These are phyloP conservation scores for Phyllotreta striolata DNA, from an alignment of 2,888 invertebrate genomes.

Conservation along the genomic window DNA sequence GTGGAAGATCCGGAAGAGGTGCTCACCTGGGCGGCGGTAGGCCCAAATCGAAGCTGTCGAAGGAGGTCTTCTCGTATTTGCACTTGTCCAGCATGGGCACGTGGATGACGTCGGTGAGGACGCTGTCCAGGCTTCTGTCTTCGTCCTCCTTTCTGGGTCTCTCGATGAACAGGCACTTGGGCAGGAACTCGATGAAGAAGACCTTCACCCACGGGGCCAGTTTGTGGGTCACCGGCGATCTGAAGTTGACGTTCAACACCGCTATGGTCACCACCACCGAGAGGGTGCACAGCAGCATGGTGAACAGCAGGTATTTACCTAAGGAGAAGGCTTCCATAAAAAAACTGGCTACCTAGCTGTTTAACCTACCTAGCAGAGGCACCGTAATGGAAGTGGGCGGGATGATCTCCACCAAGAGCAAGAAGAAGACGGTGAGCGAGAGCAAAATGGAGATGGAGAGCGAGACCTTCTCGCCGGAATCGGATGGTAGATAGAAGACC, in stretches of 20 bases:
- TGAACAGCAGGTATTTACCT: constrained; percentile 84
- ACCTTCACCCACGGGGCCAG: constrained; percentile 91
- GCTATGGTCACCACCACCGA: constrained; percentile 94
- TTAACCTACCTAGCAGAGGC: constrained; percentile 78
- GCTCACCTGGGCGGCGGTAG: constrained; percentile 45
- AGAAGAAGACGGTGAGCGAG: constrained; percentile 93
- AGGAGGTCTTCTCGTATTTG: constrained; percentile 69
- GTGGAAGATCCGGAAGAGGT: no score
- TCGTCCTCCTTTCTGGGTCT: constrained; percentile 84
- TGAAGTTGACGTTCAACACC: constrained; percentile 92
- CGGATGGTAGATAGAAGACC: constrained; percentile 97
- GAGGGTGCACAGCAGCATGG: constrained; percentile 92
- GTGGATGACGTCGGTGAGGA: constrained; percentile 76
- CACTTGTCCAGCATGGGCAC: constrained; percentile 71
- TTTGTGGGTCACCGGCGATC: constrained; percentile 90
- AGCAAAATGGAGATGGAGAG: constrained; percentile 93
- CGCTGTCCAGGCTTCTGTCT: constrained; percentile 63
- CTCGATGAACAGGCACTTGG: constrained; percentile 86
- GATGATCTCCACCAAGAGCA: constrained; percentile 92
- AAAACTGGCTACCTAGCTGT: neutral
- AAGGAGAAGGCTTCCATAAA: constrained; percentile 10
- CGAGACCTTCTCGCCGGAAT: constrained; percentile 97
- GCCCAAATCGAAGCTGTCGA: constrained; percentile 63
- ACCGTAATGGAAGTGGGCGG: constrained; percentile 93
- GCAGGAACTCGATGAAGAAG: constrained; percentile 85